Conservation (phyloP, 2,797 vertebrate species). For the Sebastes steindachneri region DNA sequence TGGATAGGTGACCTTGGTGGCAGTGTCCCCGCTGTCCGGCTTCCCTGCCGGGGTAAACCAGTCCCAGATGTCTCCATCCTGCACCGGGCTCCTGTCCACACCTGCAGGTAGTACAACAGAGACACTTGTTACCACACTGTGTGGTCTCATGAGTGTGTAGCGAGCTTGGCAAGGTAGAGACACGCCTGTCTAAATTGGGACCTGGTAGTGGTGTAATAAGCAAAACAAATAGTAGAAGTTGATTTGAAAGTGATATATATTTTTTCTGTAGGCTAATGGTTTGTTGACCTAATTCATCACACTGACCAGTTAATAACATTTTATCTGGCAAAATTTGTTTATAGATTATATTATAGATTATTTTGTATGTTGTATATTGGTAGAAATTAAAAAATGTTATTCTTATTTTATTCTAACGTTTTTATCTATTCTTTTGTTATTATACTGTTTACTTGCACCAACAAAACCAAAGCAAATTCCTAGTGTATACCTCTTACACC, state of each 20-base stretch:
- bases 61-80: conserved; percentile 74
- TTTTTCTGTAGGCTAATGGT: background rate
- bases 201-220: background rate
- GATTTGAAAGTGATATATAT: background rate
- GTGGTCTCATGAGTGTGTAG: background rate
- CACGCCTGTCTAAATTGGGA: background rate
- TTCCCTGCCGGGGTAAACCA: conserved; percentile 71
- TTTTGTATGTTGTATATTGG: too few relatives aligned
- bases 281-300: conserved; percentile 50
- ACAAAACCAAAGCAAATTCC: too few relatives aligned
- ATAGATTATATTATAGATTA: too few relatives aligned
- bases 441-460: too few relatives aligned
- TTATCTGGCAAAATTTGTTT: background rate
- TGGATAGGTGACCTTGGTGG: conserved; percentile 86
- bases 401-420: too few relatives aligned
- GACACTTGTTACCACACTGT: background rate
- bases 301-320: background rate
- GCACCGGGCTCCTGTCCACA: conserved; percentile 70
- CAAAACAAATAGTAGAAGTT: background rate
- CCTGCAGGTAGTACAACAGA: conserved; percentile 57
- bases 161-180: background rate
- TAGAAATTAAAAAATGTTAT: too few relatives aligned
- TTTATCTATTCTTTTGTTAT: too few relatives aligned
- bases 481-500: too few relatives aligned
- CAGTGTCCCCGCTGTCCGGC: conserved; percentile 59